Evolutionary conservation across 1,140 invertebrate genomes (phyloP).

Genomic region (Drosophila varians): DNA sequence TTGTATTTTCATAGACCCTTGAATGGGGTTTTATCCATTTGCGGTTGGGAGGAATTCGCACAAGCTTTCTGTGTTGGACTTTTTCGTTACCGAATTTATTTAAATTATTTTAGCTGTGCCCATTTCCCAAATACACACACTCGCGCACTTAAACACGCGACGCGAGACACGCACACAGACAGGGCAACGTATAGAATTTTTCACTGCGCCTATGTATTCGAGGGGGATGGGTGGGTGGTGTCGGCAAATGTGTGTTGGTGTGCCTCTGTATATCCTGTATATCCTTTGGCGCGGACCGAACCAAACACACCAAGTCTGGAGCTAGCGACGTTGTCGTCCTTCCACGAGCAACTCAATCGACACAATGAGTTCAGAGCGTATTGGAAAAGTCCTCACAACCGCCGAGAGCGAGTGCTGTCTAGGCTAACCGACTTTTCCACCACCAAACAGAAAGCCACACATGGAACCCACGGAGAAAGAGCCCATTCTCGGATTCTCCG

Average conservation of each 20-base stretch:
- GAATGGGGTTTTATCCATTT: constrained; percentile 7
- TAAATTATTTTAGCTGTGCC: constrained; percentile 72
- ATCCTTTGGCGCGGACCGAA: constrained; percentile 68
- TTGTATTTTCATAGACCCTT: constrained; percentile 15
- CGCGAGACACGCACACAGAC: constrained; percentile 44
- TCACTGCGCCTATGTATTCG: constrained; percentile 58
- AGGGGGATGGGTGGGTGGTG: constrained; percentile 19
- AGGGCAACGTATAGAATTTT: constrained; percentile 35
- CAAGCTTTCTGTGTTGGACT: constrained; percentile 16
- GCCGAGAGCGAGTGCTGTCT: constrained; percentile 33
- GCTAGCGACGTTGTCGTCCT: constrained; percentile 65
- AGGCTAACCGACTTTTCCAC: constrained; percentile 59
- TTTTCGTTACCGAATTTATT: constrained; percentile 55
- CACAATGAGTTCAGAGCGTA: constrained; percentile 76
- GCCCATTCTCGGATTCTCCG: neutral
- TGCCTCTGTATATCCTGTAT: constrained; percentile 54
- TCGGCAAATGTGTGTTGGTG: neutral
- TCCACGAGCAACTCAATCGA: constrained; percentile 82
- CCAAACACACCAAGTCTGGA: constrained; percentile 20
- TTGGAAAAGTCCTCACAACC: constrained; percentile 78
- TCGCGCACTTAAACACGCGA: constrained; percentile 48
- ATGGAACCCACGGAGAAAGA: constrained; percentile 17
- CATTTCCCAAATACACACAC: constrained; percentile 51
- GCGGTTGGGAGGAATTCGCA: constrained; percentile 6
- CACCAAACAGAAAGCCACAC: constrained; percentile 49